Conservation (phyloP, 2,113 vertebrate species). For the Coturnix japonica region DNA sequence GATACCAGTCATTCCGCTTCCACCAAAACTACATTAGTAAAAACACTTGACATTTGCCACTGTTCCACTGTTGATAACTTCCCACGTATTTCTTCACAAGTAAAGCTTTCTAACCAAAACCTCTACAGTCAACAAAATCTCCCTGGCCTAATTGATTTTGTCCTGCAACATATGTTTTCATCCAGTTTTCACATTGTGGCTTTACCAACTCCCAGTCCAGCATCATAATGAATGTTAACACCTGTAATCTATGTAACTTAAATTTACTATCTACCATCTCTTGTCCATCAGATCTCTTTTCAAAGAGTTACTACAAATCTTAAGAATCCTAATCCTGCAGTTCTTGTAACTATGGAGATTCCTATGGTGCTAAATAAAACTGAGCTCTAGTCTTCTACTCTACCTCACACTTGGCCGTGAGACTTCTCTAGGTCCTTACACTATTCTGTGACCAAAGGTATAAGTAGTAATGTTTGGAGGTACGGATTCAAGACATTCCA, state of each 20-base stretch:
- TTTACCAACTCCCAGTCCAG: background rate
- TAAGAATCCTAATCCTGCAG: background rate
- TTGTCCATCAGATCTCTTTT: background rate
- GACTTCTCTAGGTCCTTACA: background rate
- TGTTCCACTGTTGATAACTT: background rate
- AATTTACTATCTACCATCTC: background rate
- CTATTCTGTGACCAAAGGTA: background rate
- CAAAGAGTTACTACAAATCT: background rate
- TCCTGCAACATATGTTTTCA: background rate
- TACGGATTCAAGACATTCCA: background rate
- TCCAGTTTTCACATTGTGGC: background rate
- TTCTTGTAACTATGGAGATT: background rate
- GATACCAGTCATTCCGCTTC: background rate
- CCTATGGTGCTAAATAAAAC: background rate
- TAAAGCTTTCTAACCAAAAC: background rate
- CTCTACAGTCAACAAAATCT: background rate
- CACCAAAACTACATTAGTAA: background rate
- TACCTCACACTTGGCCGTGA: background rate
- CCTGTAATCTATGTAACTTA: background rate
- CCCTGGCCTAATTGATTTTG: background rate
- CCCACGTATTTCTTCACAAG: background rate
- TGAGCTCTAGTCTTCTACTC: background rate
- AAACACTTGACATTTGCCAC: background rate
- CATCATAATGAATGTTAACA: background rate
- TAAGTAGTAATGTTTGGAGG: background rate